Conservation (phyloP, 2,113 vertebrate genomes). For the Solea senegalensis region DNA sequence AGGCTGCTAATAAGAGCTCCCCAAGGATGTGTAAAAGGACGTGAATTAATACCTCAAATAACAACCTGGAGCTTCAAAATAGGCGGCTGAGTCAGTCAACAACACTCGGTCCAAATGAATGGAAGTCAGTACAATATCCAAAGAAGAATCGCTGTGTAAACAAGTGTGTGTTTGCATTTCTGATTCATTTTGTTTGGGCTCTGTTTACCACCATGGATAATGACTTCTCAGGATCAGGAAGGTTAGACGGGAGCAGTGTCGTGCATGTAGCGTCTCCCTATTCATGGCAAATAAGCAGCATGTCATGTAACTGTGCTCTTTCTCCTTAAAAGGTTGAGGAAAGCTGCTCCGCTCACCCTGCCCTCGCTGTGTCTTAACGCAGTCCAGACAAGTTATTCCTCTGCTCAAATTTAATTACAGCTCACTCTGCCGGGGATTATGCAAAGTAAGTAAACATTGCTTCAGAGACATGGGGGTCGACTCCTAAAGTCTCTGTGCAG, state of each 20-base stretch:
- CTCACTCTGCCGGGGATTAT: conserved; percentile 55
- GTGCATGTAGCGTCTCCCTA: neutral
- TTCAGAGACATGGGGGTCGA: conserved; percentile 31
- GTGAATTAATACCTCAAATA: too few species aligned
- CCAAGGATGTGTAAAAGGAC: too few species aligned
- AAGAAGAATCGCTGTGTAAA: too few species aligned
- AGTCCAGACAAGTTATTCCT: conserved; percentile 31
- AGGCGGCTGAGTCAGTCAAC: too few species aligned
- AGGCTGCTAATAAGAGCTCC: too few species aligned
- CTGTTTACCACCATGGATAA: conserved; percentile 29
- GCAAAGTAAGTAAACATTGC: conserved; percentile 59
- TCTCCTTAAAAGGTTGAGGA: conserved; percentile 6
- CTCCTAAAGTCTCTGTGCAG: conserved; percentile 13
- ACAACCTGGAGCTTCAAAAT: too few species aligned
- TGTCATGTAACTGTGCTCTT: neutral
- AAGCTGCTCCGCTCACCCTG: conserved; percentile 32
- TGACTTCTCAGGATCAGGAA: conserved; percentile 8
- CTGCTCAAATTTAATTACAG: conserved; percentile 54
- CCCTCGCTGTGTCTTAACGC: conserved; percentile 35
- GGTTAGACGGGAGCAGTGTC: neutral
- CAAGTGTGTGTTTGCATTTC: neutral
- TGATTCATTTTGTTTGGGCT: conserved; percentile 43
- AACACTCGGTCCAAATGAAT: too few species aligned
- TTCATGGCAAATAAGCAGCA: neutral
- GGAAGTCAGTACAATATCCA: too few species aligned